Evolutionary conservation across 1,140 invertebrate genomes (phyloP).

Genomic region (Drosophila carrolli): DNA sequence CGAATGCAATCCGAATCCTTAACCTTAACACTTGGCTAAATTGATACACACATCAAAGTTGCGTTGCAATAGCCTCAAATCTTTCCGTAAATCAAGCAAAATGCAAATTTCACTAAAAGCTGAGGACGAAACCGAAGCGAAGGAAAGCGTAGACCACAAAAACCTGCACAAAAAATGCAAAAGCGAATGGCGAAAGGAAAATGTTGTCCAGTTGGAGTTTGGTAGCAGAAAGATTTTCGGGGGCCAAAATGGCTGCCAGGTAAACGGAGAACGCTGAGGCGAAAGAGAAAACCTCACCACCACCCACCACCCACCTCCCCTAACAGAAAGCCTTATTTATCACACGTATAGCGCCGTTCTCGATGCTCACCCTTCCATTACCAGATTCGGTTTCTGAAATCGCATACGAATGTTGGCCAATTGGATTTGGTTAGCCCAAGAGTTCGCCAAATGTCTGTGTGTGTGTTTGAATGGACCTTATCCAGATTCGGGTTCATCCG

Average conservation of each 20-base stretch:
- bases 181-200: conserved; percentile 51
- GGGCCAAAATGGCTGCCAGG: conserved; percentile 45
- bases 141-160: conserved; percentile 57
- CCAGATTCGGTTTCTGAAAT: conserved; percentile 70
- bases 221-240: conserved; percentile 29
- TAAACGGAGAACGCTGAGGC: conserved; percentile 41
- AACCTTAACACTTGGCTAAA: conserved; percentile 67
- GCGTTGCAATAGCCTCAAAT: conserved; percentile 80
- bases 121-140: conserved; percentile 17
- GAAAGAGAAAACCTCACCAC: conserved; percentile 1
- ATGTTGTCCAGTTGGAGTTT: conserved; percentile 45
- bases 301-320: conserved; percentile 19
- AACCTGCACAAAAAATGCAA: conserved; percentile 21
- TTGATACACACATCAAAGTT: conserved; percentile 81
- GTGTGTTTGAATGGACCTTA: conserved; percentile 23
- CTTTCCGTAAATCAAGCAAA: conserved; percentile 81
- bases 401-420: conserved; percentile 73
- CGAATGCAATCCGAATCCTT: conserved; percentile 54
- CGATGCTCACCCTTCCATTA: conserved; percentile 48
- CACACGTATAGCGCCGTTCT: conserved; percentile 50
- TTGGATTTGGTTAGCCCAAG: conserved; percentile 71
- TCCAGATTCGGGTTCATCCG: conserved; percentile 7
- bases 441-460: conserved; percentile 12
- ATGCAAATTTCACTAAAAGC: conserved; percentile 76
- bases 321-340: conserved; percentile 69